Conservation (phyloP, 2,113 vertebrate species). For the Boulengeromyrus knoepffleri region DNA sequence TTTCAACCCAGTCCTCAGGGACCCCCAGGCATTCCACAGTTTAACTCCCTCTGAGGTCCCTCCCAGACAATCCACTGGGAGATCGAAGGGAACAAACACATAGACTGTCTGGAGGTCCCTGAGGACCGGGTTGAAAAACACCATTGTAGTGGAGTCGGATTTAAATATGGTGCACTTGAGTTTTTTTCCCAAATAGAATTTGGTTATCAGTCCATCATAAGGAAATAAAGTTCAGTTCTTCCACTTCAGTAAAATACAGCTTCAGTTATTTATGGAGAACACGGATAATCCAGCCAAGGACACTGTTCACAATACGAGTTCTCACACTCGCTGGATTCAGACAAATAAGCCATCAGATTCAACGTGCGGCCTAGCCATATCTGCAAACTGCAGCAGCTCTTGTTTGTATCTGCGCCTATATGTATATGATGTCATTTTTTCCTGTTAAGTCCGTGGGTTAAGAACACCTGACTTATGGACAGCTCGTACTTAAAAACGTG, state of each 20-base stretch:
- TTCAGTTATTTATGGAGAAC: neutral
- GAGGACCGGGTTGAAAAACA: neutral
- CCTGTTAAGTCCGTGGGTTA: neutral
- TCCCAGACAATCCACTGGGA: neutral
- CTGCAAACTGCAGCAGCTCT: neutral
- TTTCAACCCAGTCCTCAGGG: neutral
- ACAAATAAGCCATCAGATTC: neutral
- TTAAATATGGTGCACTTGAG: neutral
- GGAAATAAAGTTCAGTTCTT: neutral
- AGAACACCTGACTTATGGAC: neutral
- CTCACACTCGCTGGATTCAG: neutral
- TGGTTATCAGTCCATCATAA: neutral
- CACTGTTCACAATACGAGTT: neutral
- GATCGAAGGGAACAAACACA: neutral
- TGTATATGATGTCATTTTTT: neutral
- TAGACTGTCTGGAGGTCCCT: neutral
- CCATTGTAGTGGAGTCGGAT: neutral
- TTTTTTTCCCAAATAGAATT: neutral
- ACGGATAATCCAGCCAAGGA: neutral
- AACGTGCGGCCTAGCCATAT: neutral
- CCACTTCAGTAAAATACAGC: neutral
- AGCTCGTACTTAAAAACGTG: neutral
- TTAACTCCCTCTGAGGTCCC: neutral
- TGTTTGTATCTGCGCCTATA: neutral
- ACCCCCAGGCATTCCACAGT: neutral